A percentile compares a stretch with the other conserved stretches of the same genome.
These are phyloP conservation scores for Orestias chungarensis DNA, from an alignment of 2,797 vertebrate species.

Conservation along the genomic window DNA sequence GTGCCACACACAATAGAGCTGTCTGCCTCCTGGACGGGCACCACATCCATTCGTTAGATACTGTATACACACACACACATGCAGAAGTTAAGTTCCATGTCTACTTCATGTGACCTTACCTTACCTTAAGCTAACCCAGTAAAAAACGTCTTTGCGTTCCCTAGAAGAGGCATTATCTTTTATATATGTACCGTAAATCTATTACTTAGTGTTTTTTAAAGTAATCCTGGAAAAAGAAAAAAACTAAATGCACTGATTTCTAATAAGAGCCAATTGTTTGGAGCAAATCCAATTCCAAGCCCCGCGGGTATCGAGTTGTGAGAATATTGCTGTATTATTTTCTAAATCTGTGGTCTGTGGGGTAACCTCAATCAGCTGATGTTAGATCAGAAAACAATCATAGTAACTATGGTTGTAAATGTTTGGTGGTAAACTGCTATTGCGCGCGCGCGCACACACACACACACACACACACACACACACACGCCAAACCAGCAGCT, in stretches of 20 bases:
- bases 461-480: no score
- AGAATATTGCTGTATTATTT: background rate
- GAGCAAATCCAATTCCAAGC: background rate
- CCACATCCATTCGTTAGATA: conserved; percentile 40
- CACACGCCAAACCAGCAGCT: no score
- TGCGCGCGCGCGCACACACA: no score
- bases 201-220: no score
- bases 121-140: background rate
- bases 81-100: background rate
- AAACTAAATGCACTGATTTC: background rate
- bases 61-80: conserved; percentile 21
- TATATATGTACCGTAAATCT: background rate
- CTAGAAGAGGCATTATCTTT: background rate
- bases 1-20: conserved; percentile 71
- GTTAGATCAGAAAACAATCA: background rate
- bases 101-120: background rate
- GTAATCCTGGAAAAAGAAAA: background rate
- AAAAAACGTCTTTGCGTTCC: background rate
- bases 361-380: background rate
- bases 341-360: background rate
- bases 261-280: background rate
- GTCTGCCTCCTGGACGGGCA: conserved; percentile 57
- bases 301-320: background rate
- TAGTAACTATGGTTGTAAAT: background rate
- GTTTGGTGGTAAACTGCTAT: background rate